Conservation (phyloP, 2,888 invertebrate species). For the Mythimna ferrago region DNA sequence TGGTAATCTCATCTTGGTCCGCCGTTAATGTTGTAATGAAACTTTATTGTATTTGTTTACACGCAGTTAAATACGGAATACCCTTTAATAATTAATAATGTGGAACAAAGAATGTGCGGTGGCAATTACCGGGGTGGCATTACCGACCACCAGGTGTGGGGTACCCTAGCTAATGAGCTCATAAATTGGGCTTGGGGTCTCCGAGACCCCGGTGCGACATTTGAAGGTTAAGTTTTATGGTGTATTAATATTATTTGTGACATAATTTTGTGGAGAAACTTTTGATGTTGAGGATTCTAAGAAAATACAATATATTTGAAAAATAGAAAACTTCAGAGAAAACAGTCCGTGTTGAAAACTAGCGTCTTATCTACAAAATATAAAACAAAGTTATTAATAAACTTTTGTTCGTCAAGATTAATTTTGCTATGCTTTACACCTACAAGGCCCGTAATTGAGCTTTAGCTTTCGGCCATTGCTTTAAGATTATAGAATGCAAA, state of each 20-base stretch:
- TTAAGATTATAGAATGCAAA: too few species aligned
- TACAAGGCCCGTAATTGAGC: too few species aligned
- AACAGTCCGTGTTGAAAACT: background rate
- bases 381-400: too few species aligned
- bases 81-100: conserved; percentile 76
- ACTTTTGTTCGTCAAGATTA: too few species aligned
- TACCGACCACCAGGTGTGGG: conserved; percentile 69
- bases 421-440: too few species aligned
- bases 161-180: conserved; percentile 70
- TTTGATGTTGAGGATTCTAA: background rate
- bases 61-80: conserved; percentile 63
- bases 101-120: conserved; percentile 74
- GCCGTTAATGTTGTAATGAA: conserved; percentile 69
- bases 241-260: conserved; percentile 53
- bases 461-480: too few species aligned
- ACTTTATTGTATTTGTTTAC: conserved; percentile 72
- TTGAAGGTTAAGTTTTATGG: conserved; percentile 64
- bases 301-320: background rate
- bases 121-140: conserved; percentile 68
- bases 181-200: conserved; percentile 70
- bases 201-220: conserved; percentile 58
- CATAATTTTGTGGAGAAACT: conserved; percentile 23
- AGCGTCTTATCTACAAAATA: too few species aligned
- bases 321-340: background rate
- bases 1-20: conserved; percentile 60